phyloP scores from a whole-genome alignment of 92 coral and sea anemone species.

The Pocillopora meandrina region DNA sequence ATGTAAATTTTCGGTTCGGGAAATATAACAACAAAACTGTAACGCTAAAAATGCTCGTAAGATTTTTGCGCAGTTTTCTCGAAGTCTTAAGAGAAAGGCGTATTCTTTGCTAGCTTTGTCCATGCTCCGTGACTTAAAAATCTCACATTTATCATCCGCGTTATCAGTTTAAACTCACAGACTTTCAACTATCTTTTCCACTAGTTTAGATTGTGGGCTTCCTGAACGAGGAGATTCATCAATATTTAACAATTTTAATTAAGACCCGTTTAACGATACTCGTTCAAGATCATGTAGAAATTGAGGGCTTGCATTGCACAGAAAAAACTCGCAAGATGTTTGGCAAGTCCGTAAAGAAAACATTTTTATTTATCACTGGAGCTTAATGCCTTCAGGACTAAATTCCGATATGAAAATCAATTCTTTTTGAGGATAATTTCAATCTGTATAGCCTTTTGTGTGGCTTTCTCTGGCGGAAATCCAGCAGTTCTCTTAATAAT shows the following conservation, averaged over 20 bases:
- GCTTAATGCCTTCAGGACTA: neutral
- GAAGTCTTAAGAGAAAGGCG: no score
- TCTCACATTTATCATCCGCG: no score
- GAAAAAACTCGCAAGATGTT: no score
- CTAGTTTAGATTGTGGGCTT: neutral
- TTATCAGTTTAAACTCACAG: neutral
- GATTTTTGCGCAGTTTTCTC: no score
- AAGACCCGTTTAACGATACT: neutral
- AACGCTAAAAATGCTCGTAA: no score
- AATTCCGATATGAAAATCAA: neutral
- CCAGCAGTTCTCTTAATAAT: neutral
- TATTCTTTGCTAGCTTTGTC: no score
- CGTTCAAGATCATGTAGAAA: neutral
- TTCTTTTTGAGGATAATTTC: neutral
- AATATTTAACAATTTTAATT: conserved; percentile 20
- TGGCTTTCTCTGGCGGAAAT: neutral
- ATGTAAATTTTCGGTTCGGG: no score
- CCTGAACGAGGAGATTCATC: neutral
- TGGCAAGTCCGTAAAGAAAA: no score
- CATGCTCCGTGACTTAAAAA: no score
- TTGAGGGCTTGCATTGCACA: neutral
- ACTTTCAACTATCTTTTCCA: neutral
- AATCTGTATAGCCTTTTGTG: neutral
- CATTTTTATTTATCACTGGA: neutral
- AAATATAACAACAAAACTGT: no score